A percentile compares a stretch with the other conserved stretches of the same genome.
Evolutionary conservation across 1,140 invertebrate species (phyloP).

Genomic region (Zaprionus capensis): DNA sequence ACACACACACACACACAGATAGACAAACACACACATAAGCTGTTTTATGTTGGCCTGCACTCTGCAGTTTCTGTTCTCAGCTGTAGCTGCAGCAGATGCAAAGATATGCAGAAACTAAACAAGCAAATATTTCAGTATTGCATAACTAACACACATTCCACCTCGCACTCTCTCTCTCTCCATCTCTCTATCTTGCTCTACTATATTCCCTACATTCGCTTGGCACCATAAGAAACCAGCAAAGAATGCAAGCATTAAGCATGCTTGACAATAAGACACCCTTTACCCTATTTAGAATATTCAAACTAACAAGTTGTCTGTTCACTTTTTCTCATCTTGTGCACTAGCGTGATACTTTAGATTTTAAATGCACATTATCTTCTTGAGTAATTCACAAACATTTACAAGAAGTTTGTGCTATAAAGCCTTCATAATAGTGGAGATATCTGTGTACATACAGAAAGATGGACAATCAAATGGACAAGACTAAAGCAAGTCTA

Average conservation of each 20-base stretch:
- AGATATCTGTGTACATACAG: not conserved
- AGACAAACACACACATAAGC: not conserved
- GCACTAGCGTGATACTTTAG: rapidly evolving
- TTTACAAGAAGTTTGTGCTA: not conserved
- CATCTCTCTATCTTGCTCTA: not conserved
- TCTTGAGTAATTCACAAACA: not conserved
- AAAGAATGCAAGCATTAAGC: conserved; percentile 1
- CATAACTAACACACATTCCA: conserved; percentile 58
- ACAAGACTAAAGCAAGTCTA: too few relatives aligned
- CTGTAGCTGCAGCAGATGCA: conserved; percentile 64
- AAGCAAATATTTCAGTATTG: conserved; percentile 81
- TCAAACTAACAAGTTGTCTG: not conserved
- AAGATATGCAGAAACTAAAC: conserved; percentile 80
- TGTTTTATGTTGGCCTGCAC: conserved; percentile 21
- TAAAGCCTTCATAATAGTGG: not conserved
- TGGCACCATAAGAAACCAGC: conserved; percentile 50
- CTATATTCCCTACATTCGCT: not conserved
- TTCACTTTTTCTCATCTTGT: too few relatives aligned
- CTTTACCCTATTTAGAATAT: not conserved
- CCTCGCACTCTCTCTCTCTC: not conserved
- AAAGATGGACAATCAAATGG: not conserved
- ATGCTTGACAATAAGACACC: not conserved
- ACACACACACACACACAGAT: not conserved
- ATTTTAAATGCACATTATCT: not conserved
- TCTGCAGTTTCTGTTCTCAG: conserved; percentile 33